Evolutionary conservation across 2,113 vertebrate genomes (phyloP), one percentile per base, ranked within the genome.

Genomic region (Xenopus laevis): DNA sequence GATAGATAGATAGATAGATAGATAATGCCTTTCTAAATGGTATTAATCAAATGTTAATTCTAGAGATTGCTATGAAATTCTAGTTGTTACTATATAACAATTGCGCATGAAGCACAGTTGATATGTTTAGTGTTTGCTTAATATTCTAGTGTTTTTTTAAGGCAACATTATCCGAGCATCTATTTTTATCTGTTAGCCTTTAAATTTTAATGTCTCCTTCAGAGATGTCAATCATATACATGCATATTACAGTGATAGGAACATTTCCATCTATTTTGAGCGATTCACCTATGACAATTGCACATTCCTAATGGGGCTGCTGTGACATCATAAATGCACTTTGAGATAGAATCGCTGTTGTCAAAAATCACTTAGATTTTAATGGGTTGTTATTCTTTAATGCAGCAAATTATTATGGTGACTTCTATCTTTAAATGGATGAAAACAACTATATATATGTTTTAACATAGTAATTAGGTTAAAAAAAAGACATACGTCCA

Each of bases 221-320:
- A 62, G 21, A 44, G 53, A 63, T 76, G 73, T 63, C 73, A 68
- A 33, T 63, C 44, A 57, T 61, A 46, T 45, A 17, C 59, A 50
- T n/a, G 40, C 7, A 40, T 68, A 68, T 76, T 46, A 21, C 27
- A 23, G 57, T 76, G 66, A 76, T 76, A 53, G 20, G 58, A 76
- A 68, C 53, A 76, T 76, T 59, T 69, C 30, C 57, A 53, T 68
- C 65, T 76, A 68, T 76, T 76, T 76, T 55, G 27, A 53, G 59
- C n/a, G 47, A 76, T 76, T 62, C 68, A 76, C 73, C 65, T 76
- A 69, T 76, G 65, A 76, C 73, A 69, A 58, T 46, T 68, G 57
- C 68, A 46, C 67, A 76, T 65, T 27, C 47, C 62, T 76, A 76
- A 76, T 46, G 62, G 30, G 44, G 58, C 17, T 68, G 63, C 13